Evolutionary conservation across 2,888 invertebrate species (phyloP).

Genomic region (Himalopsyche japonica): DNA sequence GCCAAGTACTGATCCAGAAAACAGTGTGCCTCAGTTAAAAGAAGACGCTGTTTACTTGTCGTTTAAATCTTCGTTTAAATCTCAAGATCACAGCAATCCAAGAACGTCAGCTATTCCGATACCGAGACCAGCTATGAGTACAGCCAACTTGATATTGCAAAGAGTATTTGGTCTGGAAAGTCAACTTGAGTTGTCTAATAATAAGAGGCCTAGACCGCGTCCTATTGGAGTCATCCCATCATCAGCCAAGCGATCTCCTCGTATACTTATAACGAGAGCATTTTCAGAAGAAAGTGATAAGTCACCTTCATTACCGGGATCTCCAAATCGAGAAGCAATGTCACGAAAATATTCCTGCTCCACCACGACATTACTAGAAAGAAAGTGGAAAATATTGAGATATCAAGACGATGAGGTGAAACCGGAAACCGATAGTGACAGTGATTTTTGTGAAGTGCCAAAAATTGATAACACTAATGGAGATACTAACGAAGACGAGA

Average conservation of each 20-base stretch:
- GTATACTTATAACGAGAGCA: conserved; percentile 73
- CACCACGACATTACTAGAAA: conserved; percentile 48
- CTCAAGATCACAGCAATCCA: conserved; percentile 39
- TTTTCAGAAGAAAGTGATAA: conserved; percentile 73
- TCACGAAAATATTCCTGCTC: conserved; percentile 50
- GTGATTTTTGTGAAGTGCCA: conserved; percentile 43
- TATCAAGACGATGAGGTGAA: conserved; percentile 41
- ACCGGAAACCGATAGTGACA: conserved; percentile 43
- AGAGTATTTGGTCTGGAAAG: conserved; percentile 61
- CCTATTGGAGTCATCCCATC: conserved; percentile 36
- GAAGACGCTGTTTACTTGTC: conserved; percentile 44
- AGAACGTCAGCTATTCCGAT: conserved; percentile 56
- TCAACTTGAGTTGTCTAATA: conserved; percentile 21
- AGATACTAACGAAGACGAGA: conserved; percentile 41
- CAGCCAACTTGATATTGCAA: conserved; percentile 65
- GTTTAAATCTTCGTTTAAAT: conserved; percentile 42
- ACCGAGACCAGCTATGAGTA: conserved; percentile 57
- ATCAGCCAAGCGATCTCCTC: conserved; percentile 62
- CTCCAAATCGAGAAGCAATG: conserved; percentile 47
- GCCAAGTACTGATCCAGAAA: conserved; percentile 57
- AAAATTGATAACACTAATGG: conserved; percentile 9
- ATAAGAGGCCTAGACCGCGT: conserved; percentile 44
- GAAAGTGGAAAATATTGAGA: conserved; percentile 49
- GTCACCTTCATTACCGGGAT: conserved; percentile 52
- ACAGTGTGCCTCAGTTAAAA: conserved; percentile 33